Conservation (phyloP, 2,113 vertebrate genomes). For the Tupaia chinensis region DNA sequence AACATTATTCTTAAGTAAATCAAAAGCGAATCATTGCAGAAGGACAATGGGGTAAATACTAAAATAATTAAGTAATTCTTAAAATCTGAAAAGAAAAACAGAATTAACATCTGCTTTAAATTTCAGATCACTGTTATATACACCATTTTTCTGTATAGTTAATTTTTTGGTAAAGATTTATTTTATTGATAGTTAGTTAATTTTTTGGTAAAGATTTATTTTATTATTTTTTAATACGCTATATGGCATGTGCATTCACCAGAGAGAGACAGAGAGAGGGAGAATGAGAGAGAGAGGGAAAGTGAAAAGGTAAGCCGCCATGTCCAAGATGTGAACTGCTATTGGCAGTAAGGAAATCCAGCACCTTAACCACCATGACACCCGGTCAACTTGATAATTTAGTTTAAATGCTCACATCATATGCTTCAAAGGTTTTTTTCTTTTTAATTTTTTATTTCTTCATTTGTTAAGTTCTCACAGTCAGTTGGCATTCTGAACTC, state of each 20-base stretch:
- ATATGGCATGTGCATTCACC: no score
- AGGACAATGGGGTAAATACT: not conserved
- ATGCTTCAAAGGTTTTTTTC: not conserved
- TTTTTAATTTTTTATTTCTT: not conserved
- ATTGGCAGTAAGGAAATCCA: no score
- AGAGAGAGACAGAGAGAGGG: no score
- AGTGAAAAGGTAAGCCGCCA: no score
- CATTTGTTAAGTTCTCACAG: not conserved
- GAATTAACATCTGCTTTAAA: not conserved
- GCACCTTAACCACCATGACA: no score
- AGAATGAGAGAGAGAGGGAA: no score
- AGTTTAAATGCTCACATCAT: not conserved
- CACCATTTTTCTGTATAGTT: not conserved
- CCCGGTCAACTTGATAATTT: not conserved
- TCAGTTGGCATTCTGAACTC: not conserved
- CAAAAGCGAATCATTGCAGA: not conserved
- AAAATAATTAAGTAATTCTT: not conserved
- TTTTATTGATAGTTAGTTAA: no score
- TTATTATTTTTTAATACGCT: no score
- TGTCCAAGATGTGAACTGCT: no score
- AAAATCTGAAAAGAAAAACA: constrained; percentile 11
- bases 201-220: no score
- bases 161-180: no score
- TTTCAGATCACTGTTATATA: not conserved
- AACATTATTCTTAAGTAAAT: not conserved